phyloP scores from a whole-genome alignment of 2,888 invertebrate species.

The Dicyrtomina minuta region DNA sequence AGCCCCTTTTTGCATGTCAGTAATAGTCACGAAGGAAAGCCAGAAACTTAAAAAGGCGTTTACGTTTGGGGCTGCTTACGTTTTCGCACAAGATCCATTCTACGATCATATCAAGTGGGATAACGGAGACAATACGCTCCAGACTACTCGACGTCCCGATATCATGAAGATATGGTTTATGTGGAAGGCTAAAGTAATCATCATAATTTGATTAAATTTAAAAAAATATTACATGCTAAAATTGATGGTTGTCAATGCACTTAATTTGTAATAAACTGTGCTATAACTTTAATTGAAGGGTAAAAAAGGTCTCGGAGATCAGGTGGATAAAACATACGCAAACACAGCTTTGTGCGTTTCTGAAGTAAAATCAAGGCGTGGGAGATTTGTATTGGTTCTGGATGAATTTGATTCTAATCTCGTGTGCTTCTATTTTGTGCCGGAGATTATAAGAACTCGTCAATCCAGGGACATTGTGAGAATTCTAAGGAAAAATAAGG shows the following conservation, averaged over 20 bases:
- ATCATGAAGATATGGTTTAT: constrained; percentile 32
- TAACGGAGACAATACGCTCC: constrained; percentile 4
- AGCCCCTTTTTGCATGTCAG: neutral
- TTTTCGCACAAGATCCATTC: neutral
- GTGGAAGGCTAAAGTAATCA: constrained; percentile 35
- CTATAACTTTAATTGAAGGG: neutral
- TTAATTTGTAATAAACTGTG: neutral
- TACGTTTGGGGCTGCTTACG: neutral
- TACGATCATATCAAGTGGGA: neutral
- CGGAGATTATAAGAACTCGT: neutral
- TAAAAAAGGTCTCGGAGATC: neutral
- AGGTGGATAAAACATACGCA: neutral
- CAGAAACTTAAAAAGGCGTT: neutral
- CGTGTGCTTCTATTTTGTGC: constrained; percentile 1
- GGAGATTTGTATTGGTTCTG: neutral
- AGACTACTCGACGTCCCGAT: neutral
- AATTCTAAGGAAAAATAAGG: neutral
- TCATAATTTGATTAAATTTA: neutral
- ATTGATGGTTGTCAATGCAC: no score
- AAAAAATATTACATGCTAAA: neutral
- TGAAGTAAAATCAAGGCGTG: neutral
- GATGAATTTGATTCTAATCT: neutral
- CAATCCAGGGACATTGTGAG: neutral
- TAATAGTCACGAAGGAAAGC: neutral
- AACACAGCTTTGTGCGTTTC: neutral